Evolutionary conservation across 2,888 invertebrate species (phyloP), one percentile per base, ranked within the genome.

Genomic region (Pilophorus perplexus): DNA sequence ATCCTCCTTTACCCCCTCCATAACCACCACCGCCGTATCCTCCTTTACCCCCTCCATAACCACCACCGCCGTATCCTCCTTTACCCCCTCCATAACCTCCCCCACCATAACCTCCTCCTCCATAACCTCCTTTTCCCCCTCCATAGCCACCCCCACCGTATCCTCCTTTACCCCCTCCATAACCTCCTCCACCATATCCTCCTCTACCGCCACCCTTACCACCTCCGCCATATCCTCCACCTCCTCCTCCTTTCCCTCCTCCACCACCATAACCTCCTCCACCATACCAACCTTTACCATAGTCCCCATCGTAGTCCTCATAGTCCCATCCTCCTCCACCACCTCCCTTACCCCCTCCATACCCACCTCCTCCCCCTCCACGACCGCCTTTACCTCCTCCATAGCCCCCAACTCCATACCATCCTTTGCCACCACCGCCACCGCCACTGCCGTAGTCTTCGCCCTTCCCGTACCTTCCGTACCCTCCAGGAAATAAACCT

Each of bases 21-120:
- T 28, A 14, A 2, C 25, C 52, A 52, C 52, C 52, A 52, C 27
- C 52, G 14, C 25, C 52, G 3, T 52, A 3, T 3, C 33, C 52
- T 42, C 16, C n/a, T 42, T 5, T 42, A n/a, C 52, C 52, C 2
- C 52, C 52, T 5, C 25, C 52, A 18, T 28, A n/a, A 3, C 52
- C 52, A 27, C 52, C 52, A n/a, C 14, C 16, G n/a, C 22, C 52
- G 3, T 28, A 14, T 14, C 52, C 52, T 3, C 25, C 52, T 8
- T 18, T 28, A 14, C 52, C 52, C 25, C 28, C 52, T 2, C 18
- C 25, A 28, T 10, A 25, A 27, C 52, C 52, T n/a, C 28, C 27
- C 5, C 25, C 52, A 2, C 25, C 27, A 10, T n/a, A 6, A 25
- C 52, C 33, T 1, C 52, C 52, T 5, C 22, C 27, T 10, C 25